Evolutionary conservation across 2,113 vertebrate genomes (phyloP).

Genomic region (Elephantulus edwardii): DNA sequence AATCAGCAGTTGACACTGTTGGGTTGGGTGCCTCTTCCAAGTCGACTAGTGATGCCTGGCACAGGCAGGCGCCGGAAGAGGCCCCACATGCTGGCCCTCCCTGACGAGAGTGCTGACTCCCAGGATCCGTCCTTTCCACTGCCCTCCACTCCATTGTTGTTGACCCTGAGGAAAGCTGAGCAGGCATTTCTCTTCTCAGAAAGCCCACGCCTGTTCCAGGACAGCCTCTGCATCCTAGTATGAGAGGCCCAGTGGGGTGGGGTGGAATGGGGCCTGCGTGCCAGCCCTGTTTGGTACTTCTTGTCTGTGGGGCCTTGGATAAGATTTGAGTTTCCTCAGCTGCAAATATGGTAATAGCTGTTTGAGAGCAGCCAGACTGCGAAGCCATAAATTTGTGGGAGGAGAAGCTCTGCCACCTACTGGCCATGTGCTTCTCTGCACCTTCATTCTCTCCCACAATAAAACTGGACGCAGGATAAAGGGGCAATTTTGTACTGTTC

Average conservation of each 20-base stretch:
- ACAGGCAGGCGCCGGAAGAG: accelerated
- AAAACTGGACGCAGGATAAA: too few species aligned
- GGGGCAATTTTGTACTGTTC: too few species aligned
- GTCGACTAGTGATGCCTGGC: not conserved
- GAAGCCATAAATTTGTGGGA: not conserved
- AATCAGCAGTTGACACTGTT: accelerated
- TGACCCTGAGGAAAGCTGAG: not conserved
- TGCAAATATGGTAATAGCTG: not conserved
- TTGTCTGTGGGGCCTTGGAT: accelerated
- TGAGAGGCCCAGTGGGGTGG: not conserved
- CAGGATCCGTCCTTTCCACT: not conserved
- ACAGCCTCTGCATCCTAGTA: not conserved
- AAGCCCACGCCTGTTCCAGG: not conserved
- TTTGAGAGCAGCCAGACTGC: not conserved
- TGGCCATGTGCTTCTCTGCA: not conserved
- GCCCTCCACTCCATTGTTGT: not conserved
- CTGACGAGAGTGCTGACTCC: not conserved
- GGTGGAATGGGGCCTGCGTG: too few species aligned
- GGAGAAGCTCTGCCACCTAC: constrained; percentile 9
- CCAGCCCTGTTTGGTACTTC: not conserved
- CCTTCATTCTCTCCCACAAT: too few species aligned
- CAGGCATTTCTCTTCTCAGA: not conserved
- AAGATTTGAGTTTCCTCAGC: not conserved
- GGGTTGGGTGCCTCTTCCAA: not conserved
- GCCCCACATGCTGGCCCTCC: accelerated